Base-by-base conservation (phyloP, 2,888 invertebrate genomes). In the Lepidocyrtoides sp. region DNA sequence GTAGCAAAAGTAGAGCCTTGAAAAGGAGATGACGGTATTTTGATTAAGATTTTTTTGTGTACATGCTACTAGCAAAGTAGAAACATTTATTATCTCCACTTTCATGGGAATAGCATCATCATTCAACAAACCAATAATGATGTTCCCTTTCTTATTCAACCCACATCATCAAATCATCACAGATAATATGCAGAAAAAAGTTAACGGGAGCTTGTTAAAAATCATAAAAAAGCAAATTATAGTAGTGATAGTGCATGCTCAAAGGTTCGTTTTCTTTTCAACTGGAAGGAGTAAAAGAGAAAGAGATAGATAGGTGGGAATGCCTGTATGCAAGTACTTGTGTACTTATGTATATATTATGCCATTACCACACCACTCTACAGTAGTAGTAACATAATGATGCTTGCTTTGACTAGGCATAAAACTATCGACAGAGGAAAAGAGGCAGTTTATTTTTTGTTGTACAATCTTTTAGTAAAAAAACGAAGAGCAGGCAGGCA, bases 371-470 rank as follows among this genome's bases (percentile, higher is more conserved):
- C 54, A 36, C 44, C 12, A 72, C 32, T 14, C n/a, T 57, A 29
- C 23, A 29, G 5, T 44, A 72, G 2, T 41, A 17, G 41, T 36
- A 72, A 36, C 66, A 69, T 41, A 72, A 72, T 72, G 41, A 72
- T 72, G 12, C 57, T n/a, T 51, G n/a, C 54, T 54, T 54, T 26
- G 48, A 44, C 77, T 17, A 44, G 51, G 17, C 51, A 77, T 75
- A 77, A 54, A 77, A 77, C 77, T 54, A 54, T 77, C 77, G 48
- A 77, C 77, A 81, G 81, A 79, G 79, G 29, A 75, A 20, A 81
- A 57, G 44, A 51, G 51, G 32, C n/a, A 51, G 51, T 48, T 51
- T 14, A 77, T 48, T 48, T 77, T 72, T 10, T 60, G 41, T 60
- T 81, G 81, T 57, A 81, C 81, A 57, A 81, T 81, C 81, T 81